A percentile compares a stretch with the other conserved stretches of the same genome.
Evolutionary conservation across 2,113 vertebrate genomes (phyloP).

Genomic region (Chaetodon trifascialis): DNA sequence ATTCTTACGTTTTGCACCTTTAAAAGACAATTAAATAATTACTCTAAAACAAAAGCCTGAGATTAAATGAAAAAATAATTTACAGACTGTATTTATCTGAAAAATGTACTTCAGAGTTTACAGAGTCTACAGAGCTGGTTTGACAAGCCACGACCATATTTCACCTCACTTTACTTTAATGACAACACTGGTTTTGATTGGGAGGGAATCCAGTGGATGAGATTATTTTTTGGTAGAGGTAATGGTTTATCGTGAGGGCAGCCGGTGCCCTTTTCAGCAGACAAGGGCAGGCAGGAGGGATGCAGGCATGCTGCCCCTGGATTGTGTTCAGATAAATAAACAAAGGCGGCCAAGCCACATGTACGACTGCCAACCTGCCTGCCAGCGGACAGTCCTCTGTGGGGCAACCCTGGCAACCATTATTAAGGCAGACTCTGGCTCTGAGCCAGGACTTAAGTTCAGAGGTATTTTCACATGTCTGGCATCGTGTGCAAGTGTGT

Average conservation of each 20-base stretch:
- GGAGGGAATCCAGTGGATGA: slow-evolving; percentile 1
- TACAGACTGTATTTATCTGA: no score
- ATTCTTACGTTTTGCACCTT: no score
- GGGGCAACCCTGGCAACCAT: slow-evolving; percentile 64
- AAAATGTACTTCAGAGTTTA: no score
- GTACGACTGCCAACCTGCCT: slow-evolving; percentile 49
- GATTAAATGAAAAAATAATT: no score
- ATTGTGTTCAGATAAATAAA: slow-evolving; percentile 61
- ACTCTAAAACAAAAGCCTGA: no score
- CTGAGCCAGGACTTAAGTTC: slow-evolving; percentile 43
- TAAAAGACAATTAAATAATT: no score
- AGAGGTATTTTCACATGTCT: slow-evolving; percentile 62
- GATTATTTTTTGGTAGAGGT: slow-evolving; percentile 40
- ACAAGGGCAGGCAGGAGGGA: slow-evolving; percentile 17
- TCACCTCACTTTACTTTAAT: background rate
- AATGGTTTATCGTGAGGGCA: slow-evolving; percentile 51
- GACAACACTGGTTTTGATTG: slow-evolving; percentile 8
- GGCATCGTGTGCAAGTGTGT: slow-evolving; percentile 37
- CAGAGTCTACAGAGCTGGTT: slow-evolving; percentile 20
- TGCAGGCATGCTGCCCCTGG: slow-evolving; percentile 48
- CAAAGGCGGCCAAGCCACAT: slow-evolving; percentile 48
- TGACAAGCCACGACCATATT: background rate
- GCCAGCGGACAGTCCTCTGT: slow-evolving; percentile 46
- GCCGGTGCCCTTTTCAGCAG: slow-evolving; percentile 40
- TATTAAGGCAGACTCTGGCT: slow-evolving; percentile 43